These are phyloP conservation scores for Orientallactaga sibirica DNA, from an alignment of 2,797 vertebrate species.

Conservation along the genomic window DNA sequence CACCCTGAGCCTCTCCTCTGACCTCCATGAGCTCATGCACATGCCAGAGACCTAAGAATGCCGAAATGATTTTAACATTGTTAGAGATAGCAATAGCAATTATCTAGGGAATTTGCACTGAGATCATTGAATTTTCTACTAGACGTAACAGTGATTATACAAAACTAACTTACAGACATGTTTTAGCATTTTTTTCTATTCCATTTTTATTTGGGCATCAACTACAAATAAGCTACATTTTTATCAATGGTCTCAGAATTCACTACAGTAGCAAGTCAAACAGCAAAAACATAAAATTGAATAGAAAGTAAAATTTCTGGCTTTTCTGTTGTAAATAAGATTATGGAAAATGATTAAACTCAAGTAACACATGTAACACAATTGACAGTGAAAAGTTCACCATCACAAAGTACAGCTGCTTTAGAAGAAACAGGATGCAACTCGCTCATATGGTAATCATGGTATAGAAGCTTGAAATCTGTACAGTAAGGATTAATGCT, in stretches of 20 bases:
- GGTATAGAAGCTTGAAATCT: conserved; percentile 94
- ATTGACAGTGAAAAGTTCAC: conserved; percentile 88
- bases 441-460: conserved; percentile 88
- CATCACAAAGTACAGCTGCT: conserved; percentile 90
- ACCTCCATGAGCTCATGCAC: too few relatives aligned
- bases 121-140: conserved; percentile 83
- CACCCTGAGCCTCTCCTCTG: too few relatives aligned
- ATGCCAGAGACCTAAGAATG: conserved; percentile 74
- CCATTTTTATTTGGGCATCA: conserved; percentile 80
- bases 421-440: conserved; percentile 87
- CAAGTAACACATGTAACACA: conserved; percentile 87
- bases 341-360: conserved; percentile 88
- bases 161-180: conserved; percentile 80
- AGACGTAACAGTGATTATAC: conserved; percentile 80
- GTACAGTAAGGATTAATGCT: conserved; percentile 95
- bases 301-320: conserved; percentile 87
- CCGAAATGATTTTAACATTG: conserved; percentile 71
- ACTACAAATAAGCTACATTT: conserved; percentile 86
- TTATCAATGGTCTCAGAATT: conserved; percentile 87
- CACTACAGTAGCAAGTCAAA: conserved; percentile 86
- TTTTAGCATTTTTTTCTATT: conserved; percentile 71
- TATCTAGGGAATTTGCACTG: conserved; percentile 70
- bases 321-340: conserved; percentile 88
- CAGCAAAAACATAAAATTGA: conserved; percentile 82
- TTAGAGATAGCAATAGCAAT: conserved; percentile 75